Evolutionary conservation across 1,140 invertebrate genomes (phyloP), one percentile per base, ranked within the genome.

Genomic region (Drosophila lini): DNA sequence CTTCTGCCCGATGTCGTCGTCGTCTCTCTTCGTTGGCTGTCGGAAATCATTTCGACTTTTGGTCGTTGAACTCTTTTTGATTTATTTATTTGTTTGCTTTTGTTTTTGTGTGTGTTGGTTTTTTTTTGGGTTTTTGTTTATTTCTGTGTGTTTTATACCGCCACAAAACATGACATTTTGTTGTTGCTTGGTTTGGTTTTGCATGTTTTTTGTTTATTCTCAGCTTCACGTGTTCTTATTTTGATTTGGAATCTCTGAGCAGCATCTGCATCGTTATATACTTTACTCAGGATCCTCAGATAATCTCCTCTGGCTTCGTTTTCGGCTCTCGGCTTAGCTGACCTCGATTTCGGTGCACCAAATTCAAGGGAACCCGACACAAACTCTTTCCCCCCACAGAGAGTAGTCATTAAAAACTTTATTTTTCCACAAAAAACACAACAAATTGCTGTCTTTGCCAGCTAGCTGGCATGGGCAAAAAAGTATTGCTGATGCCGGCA

Each of bases 61-160:
- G 83, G 83, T 88, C 83, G 80, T 88, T 88, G 83, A 88, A 88
- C 83, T 85, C 82, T 73, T 89, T 88, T 89, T 88, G 76, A 82
- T 88, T 88, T 84, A 80, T 80, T 83, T 88, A 58, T 74, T 79
- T 70, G 55, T 74, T 58, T 57, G 76, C 25, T 41, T 58, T 68
- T 62, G 50, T 52, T 13, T 60, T 45, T 53, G 7, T 53, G 16
- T 50, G 15, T 50, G 15, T 36, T 53, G 32, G 47, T 42, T 15
- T 25, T 42, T 36, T 22, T 41, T 42, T 40, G n/a, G 45, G 22
- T 47, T 57, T 16, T 48, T 13, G 32, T 53, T 53, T 53, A 53
- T 53, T 36, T 53, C 15, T 36, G 31, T 44, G 22, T 36, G 32
- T 48, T 82, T 56, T 11, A 48, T 50, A 42, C 71, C 68, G 75